Evolutionary conservation across 2,888 invertebrate species (phyloP).

Genomic region (Saturnia pavonia): DNA sequence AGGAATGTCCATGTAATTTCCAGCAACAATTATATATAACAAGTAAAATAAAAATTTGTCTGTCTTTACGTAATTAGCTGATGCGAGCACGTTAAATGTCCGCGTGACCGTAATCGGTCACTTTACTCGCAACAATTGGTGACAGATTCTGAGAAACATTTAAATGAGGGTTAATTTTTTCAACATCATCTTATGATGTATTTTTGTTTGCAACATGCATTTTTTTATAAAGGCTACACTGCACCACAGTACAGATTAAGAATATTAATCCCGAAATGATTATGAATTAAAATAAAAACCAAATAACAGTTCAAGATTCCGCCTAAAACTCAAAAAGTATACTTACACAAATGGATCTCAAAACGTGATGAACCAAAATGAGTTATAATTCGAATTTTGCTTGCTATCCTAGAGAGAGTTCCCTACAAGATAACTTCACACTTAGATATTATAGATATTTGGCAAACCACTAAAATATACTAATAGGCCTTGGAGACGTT

Average conservation of each 20-base stretch:
- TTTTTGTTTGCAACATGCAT: not conserved
- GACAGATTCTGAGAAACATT: conserved; percentile 20
- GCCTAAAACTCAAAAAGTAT: too few relatives aligned
- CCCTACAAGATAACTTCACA: too few relatives aligned
- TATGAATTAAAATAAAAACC: too few relatives aligned
- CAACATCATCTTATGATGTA: conserved; percentile 39
- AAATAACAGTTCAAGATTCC: too few relatives aligned
- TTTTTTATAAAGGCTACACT: not conserved
- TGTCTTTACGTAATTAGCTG: conserved; percentile 8
- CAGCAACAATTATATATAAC: conserved; percentile 3
- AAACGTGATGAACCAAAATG: too few relatives aligned
- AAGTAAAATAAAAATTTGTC: conserved; percentile 10
- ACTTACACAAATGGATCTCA: too few relatives aligned
- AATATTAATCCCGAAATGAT: too few relatives aligned
- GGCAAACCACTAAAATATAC: too few relatives aligned
- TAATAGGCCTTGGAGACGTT: too few relatives aligned
- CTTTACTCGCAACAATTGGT: conserved; percentile 29
- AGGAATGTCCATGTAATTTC: not conserved
- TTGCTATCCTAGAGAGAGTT: too few relatives aligned
- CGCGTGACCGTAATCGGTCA: conserved; percentile 7
- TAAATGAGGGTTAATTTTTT: conserved; percentile 28
- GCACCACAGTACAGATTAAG: not conserved
- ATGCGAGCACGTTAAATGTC: not conserved
- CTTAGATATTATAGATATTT: too few relatives aligned
- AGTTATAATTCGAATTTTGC: too few relatives aligned